Base-by-base conservation (phyloP, 2,113 vertebrate species). In the Ptychochromis oligacanthus region DNA sequence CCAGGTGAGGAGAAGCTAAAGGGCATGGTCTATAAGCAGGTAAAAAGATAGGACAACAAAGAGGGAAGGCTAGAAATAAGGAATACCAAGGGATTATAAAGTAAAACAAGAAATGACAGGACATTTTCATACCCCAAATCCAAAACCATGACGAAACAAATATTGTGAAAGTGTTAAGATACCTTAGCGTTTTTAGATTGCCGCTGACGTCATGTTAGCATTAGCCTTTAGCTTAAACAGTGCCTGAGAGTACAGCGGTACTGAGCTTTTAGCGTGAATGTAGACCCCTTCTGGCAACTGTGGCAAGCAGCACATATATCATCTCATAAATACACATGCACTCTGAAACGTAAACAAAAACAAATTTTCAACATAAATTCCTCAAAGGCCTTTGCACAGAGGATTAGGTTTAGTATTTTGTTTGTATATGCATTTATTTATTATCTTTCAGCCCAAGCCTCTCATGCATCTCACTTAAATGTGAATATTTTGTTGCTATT, bases 401-500 rank as follows among this genome's bases (percentile, higher is more conserved):
- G 3, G 31, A 62, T 14, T 14, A 1, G 13, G 13, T 61, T 72
- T 12, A 20, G 1, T 72, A 12, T 72, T 14, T 38, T 60, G 4
- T 34, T 28, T 12, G 22, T 59, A 75, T 75, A 6, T 46, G 3
- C 2, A 64, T 28, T 13, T 49, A 5, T 36, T 15, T 31, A 3
- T 70, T 56, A 49, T 54, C 65, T 9, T 76, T 75, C 49, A 34
- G 10, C 77, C 52, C 31, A 40, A 67, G 40, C 20, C n/a, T 77
- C 52, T 15, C 55, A 67, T 34, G 54, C 24, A 58, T 49, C 34
- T 75, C 75, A 80, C 74, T 79, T 13, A 81, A 61, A 57, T 59
- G 20, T 70, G 61, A 24, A 86, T 82, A 62, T 86, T 64, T 85
- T 24, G 3, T 46, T 28, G 76, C 81, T 87, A 64, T 74, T 61